A percentile compares a stretch with the other conserved stretches of the same genome.
These are phyloP conservation scores for Osmoderma eremita DNA, from an alignment of 2,888 invertebrate genomes.

Conservation along the genomic window DNA sequence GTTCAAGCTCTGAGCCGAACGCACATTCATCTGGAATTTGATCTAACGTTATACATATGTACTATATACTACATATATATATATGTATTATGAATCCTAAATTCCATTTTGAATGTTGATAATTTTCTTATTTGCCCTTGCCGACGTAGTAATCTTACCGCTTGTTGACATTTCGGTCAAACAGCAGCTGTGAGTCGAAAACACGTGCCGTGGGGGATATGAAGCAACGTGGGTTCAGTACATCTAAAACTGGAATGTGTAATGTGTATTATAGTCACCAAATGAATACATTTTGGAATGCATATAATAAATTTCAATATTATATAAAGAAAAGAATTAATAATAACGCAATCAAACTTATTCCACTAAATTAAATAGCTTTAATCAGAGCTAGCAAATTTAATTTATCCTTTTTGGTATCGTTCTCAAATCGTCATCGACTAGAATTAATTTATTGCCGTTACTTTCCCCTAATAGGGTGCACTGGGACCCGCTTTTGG, in stretches of 20 bases:
- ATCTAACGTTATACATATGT: too few relatives aligned
- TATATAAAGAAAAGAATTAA: too few relatives aligned
- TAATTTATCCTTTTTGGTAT: neutral
- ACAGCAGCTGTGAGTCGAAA: constrained; percentile 26
- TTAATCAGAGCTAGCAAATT: too few relatives aligned
- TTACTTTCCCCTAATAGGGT: constrained; percentile 21
- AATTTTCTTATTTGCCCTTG: neutral
- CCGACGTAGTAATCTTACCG: constrained; percentile 19
- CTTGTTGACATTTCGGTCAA: constrained; percentile 34
- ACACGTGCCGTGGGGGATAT: constrained; percentile 31
- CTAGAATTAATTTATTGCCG: constrained; percentile 31
- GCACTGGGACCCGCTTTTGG: constrained; percentile 28
- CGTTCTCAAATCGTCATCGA: constrained; percentile 1
- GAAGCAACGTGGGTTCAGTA: constrained; percentile 17
- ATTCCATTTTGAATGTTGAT: constrained; percentile 8
- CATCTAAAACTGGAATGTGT: neutral
- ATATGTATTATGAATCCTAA: too few relatives aligned
- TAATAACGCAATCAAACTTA: too few relatives aligned
- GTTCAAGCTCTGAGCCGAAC: too few relatives aligned
- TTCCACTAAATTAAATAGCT: too few relatives aligned
- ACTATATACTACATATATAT: too few relatives aligned
- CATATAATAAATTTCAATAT: neutral
- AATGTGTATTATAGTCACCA: neutral
- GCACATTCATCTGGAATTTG: too few relatives aligned
- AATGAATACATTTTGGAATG: too few relatives aligned